Percentiles rank a stretch among this genome's conserved stretches.
phyloP scores from a whole-genome alignment of 2,888 invertebrate genomes.

The Adelphocoris suturalis region DNA sequence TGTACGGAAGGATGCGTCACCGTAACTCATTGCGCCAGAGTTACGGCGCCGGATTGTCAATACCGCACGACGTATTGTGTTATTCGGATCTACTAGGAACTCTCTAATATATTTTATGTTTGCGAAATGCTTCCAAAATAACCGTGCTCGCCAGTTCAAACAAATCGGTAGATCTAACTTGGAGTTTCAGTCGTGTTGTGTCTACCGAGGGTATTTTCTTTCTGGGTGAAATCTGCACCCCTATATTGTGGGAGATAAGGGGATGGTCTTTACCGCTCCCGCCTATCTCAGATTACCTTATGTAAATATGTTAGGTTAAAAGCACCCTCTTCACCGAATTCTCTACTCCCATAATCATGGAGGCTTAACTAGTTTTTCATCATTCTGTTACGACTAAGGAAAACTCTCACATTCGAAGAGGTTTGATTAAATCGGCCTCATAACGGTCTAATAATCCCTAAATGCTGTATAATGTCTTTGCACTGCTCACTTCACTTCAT shows the following conservation, averaged over 20 bases:
- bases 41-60: too few relatives aligned
- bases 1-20: too few relatives aligned
- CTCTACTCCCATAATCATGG: neutral
- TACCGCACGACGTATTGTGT: neutral
- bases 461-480: too few relatives aligned
- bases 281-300: conserved; percentile 33
- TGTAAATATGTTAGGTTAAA: conserved; percentile 45
- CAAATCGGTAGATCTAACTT: neutral
- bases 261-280: neutral
- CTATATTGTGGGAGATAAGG: conserved; percentile 1
- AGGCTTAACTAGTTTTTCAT: too few relatives aligned
- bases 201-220: neutral
- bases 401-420: too few relatives aligned
- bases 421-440: too few relatives aligned
- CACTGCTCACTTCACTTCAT: too few relatives aligned
- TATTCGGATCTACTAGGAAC: neutral
- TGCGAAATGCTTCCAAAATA: neutral
- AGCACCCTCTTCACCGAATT: neutral
- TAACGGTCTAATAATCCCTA: too few relatives aligned
- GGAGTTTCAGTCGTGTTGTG: neutral
- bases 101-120: neutral
- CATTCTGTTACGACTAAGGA: too few relatives aligned
- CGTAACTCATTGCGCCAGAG: too few relatives aligned
- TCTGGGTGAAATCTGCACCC: neutral
- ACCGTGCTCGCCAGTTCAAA: neutral